Evolutionary conservation across 2,113 vertebrate species (phyloP), one percentile per base, ranked within the genome.

Genomic region (Lepidothrix coronata): DNA sequence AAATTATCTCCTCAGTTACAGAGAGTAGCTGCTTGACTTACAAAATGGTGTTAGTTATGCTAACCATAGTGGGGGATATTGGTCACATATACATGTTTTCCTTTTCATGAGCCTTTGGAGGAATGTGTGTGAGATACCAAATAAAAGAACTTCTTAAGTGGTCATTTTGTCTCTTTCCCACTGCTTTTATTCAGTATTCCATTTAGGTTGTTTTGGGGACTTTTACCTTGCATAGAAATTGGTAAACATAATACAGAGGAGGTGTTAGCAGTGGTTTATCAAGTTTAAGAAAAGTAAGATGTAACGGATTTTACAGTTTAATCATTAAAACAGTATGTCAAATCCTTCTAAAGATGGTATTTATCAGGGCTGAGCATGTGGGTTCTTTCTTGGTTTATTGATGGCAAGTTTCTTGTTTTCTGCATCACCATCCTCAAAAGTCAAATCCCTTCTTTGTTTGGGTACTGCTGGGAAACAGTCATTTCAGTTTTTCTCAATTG

Each of bases 61-160:
- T n/a, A 41, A 37, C 13, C 25, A 33, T 28, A 77, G 37, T 23
- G 9, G 8, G 16, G 11, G 12, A 12, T 73, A n/a, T n/a, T 2
- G 1, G 11, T 12, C 35, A 55, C 20, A 46, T 20, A 54, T 6
- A 59, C 0, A 0, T 37, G 43, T 12, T 59, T 76, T 59, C 3
- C 14, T 84, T 68, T 55, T 52, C 33, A 43, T 54, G 4, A 73
- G 31, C 39, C 39, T 63, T 86, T 41, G 33, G 20, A 78, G 46
- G n/a, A 88, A n/a, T 31, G 18, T 70, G 51, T 61, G 30, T 13
- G n/a, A 39, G 24, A 43, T 33, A 27, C 9, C 55, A 25, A 72
- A 51, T 20, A 43, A 48, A 87, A 7, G 5, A 58, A 57, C 4
- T 48, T 59, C 7, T 68, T 67, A 65, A 24, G 5, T 6, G 24